Percentiles rank a stretch among this genome's conserved stretches.
phyloP scores from a whole-genome alignment of 2,797 vertebrate species.

The Gorsachius magnificus region DNA sequence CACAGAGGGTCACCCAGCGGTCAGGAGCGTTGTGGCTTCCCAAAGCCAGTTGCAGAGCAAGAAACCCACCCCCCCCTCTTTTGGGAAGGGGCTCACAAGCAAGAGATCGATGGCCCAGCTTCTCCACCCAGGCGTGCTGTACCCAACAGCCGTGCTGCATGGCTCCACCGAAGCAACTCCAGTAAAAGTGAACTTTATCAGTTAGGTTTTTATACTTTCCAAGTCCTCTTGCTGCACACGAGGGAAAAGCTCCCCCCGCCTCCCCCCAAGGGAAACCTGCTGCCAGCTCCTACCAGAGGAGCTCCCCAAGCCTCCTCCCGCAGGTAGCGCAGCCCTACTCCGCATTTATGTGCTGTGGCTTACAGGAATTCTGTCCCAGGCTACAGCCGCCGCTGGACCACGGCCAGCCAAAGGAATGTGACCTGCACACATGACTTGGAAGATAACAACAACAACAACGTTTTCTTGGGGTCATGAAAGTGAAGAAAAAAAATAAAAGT shows the following conservation, averaged over 20 bases:
- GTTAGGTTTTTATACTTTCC: neutral
- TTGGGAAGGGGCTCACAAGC: neutral
- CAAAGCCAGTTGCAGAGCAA: neutral
- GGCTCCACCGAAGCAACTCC: neutral
- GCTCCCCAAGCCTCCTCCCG: neutral
- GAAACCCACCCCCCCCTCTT: neutral
- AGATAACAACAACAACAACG: neutral
- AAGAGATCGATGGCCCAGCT: accelerated
- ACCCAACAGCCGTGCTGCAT: accelerated
- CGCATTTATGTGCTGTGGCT: neutral
- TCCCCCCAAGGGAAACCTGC: neutral
- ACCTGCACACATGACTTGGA: neutral
- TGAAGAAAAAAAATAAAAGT: neutral
- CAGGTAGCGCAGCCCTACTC: neutral
- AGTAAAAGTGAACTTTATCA: accelerated
- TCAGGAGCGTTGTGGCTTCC: accelerated
- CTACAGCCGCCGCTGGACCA: neutral
- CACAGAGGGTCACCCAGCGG: neutral
- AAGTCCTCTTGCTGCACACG: neutral
- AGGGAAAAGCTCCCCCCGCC: accelerated
- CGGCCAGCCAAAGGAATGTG: neutral
- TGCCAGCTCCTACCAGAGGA: neutral
- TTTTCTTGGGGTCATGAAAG: neutral
- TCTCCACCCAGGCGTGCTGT: accelerated
- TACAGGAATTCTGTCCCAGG: neutral